A percentile compares a stretch with the other conserved stretches of the same genome.
Conservation (phyloP, 2,888 invertebrate genomes). For the Athetis lepigone region DNA sequence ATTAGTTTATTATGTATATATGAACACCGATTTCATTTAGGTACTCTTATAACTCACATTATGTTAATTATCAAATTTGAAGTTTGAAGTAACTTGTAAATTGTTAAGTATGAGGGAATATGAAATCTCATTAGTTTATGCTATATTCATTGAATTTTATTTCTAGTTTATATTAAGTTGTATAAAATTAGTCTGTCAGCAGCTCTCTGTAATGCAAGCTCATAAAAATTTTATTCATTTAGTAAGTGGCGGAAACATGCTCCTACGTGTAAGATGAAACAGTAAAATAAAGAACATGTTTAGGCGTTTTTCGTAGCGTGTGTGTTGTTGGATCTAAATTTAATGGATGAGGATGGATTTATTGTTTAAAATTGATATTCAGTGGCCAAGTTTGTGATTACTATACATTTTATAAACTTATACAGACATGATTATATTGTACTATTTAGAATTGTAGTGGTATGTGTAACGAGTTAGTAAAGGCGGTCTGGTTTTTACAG, state of each 20-base stretch:
- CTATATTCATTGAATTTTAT: conserved; percentile 74
- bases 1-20: conserved; percentile 67
- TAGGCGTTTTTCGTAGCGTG: conserved; percentile 60
- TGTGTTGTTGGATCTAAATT: conserved; percentile 65
- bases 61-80: conserved; percentile 63
- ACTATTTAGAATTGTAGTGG: conserved; percentile 84
- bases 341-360: conserved; percentile 62
- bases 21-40: conserved; percentile 61
- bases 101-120: conserved; percentile 83
- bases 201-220: conserved; percentile 83
- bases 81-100: conserved; percentile 82
- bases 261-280: conserved; percentile 53
- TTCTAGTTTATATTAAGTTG: conserved; percentile 85
- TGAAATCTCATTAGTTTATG: conserved; percentile 82
- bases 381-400: conserved; percentile 88
- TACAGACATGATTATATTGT: conserved; percentile 86
- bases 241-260: conserved; percentile 48
- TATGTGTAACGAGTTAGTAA: conserved; percentile 83
- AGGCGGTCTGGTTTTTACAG: conserved; percentile 71
- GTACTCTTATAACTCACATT: conserved; percentile 49
- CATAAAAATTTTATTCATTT: conserved; percentile 67
- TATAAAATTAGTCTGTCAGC: conserved; percentile 85
- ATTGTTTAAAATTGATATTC: conserved; percentile 72
- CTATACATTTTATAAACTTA: conserved; percentile 89
- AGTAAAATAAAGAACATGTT: conserved; percentile 55